A percentile compares a stretch with the other conserved stretches of the same genome.
phyloP scores from a whole-genome alignment of 2,113 vertebrate genomes.

The Copsychus sechellarum region DNA sequence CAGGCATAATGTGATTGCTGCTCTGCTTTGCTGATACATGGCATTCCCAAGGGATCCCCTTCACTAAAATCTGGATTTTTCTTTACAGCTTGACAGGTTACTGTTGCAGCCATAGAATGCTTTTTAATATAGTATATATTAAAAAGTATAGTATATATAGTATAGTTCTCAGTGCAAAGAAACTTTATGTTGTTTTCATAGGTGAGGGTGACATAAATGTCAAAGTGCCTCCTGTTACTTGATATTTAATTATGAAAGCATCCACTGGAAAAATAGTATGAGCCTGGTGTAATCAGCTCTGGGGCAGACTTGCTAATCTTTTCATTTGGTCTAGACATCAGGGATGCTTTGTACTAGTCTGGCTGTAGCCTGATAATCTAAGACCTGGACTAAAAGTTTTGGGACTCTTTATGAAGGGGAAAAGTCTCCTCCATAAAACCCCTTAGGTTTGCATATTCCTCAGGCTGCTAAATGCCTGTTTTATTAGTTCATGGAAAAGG shows the following conservation, averaged over 20 bases:
- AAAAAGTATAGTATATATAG: no score
- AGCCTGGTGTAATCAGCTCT: conserved; percentile 3
- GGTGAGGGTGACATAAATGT: conserved; percentile 28
- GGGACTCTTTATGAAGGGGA: background rate
- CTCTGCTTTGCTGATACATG: background rate
- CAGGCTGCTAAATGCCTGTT: background rate
- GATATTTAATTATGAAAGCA: conserved; percentile 54
- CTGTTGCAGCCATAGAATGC: background rate
- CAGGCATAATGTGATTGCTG: background rate
- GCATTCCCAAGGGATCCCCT: background rate
- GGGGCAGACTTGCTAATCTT: conserved; percentile 40
- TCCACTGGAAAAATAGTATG: conserved; percentile 6
- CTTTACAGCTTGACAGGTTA: background rate
- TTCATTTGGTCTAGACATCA: conserved; percentile 45
- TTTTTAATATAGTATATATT: background rate
- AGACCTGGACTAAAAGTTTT: background rate
- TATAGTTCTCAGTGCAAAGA: background rate
- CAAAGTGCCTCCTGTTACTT: conserved; percentile 14
- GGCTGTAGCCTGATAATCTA: background rate
- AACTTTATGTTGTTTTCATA: conserved; percentile 2
- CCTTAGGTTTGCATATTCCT: background rate
- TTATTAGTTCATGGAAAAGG: conserved; percentile 30
- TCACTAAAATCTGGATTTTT: background rate
- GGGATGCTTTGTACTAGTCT: conserved; percentile 48
- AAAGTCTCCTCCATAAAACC: background rate